These are phyloP conservation scores for Hirundo rustica DNA, from an alignment of 2,797 vertebrate species.

Conservation along the genomic window DNA sequence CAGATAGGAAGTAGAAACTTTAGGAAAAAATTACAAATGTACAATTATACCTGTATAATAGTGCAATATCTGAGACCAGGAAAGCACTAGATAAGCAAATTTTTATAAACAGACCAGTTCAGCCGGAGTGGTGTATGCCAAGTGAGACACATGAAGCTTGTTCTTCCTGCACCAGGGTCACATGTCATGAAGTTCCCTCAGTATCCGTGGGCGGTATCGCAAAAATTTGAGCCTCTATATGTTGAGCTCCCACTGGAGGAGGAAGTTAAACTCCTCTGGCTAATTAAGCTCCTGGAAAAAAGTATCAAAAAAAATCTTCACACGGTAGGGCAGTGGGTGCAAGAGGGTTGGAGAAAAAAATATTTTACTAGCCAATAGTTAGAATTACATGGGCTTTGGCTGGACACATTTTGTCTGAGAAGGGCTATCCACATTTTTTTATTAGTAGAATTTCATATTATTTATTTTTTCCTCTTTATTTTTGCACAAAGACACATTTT, in stretches of 20 bases:
- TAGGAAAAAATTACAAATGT: background rate
- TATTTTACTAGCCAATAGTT: background rate
- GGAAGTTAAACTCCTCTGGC: background rate
- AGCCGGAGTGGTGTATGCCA: background rate
- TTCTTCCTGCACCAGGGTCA: background rate
- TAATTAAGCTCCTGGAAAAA: background rate
- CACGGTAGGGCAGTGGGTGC: background rate
- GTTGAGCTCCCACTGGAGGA: background rate
- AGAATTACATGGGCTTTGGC: background rate
- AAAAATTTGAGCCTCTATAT: background rate
- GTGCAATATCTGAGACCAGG: background rate
- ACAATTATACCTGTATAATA: background rate
- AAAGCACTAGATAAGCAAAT: background rate
- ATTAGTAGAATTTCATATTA: background rate
- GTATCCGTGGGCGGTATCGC: background rate
- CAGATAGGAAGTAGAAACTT: background rate
- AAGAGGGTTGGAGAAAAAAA: background rate
- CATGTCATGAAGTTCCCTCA: background rate
- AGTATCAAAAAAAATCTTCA: background rate
- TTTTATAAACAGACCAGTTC: background rate
- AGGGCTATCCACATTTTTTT: background rate
- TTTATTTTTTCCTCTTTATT: background rate
- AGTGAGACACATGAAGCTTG: background rate
- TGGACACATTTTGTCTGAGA: background rate
- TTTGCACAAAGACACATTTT: slow-evolving; percentile 5